Conservation (phyloP, 2,113 vertebrate genomes). For the Corythornis vintsioides region DNA sequence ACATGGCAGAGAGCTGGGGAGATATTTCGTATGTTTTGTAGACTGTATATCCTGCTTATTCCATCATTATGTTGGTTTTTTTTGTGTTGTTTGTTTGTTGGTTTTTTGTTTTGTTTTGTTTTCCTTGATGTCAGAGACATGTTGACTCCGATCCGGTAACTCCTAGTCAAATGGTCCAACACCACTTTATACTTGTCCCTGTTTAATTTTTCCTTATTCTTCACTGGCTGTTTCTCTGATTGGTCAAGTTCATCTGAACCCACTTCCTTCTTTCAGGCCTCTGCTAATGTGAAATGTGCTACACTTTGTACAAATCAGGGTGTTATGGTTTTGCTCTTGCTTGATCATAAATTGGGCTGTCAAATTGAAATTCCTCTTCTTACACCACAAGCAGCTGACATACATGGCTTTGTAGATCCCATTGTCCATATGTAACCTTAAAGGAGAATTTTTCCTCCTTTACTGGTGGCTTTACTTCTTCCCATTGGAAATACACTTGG, state of each 20-base stretch:
- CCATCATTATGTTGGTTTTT: background rate
- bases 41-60: background rate
- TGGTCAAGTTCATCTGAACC: background rate
- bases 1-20: background rate
- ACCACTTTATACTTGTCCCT: background rate
- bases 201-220: background rate
- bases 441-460: constrained; percentile 32
- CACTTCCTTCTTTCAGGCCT: background rate
- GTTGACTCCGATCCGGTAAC: background rate
- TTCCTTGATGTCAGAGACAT: rapidly evolving
- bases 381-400: background rate
- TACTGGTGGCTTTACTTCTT: constrained; percentile 45
- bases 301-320: background rate
- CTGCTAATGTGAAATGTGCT: background rate
- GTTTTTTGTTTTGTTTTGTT: background rate
- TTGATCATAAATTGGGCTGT: background rate
- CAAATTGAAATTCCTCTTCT: background rate
- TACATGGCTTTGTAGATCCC: background rate
- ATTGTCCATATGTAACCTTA: constrained; percentile 7
- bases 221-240: background rate
- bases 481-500: constrained; percentile 27
- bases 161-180: background rate
- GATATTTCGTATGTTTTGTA: background rate
- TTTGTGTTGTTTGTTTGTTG: background rate
- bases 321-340: background rate